phyloP scores from a whole-genome alignment of 2,888 invertebrate genomes.

The Melipona beecheii region DNA sequence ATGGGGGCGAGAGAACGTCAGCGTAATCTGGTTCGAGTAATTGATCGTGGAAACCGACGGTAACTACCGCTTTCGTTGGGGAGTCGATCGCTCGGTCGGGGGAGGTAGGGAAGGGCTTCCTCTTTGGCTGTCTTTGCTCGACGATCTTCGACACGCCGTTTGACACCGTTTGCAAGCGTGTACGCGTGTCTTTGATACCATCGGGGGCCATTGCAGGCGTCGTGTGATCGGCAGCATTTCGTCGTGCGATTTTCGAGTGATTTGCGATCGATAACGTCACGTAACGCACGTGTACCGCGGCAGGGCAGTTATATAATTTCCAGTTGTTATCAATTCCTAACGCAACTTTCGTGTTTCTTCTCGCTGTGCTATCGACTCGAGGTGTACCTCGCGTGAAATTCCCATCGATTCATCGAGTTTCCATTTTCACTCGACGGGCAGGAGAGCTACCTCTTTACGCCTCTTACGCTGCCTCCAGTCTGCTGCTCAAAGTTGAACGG shows the following conservation, averaged over 20 bases:
- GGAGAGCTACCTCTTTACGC: not conserved
- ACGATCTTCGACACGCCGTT: conserved; percentile 1
- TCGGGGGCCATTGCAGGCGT: no score
- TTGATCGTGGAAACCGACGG: conserved; percentile 18
- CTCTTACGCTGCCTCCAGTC: not conserved
- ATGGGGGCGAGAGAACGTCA: conserved; percentile 19
- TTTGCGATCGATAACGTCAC: no score
- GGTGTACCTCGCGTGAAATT: no score
- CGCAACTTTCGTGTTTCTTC: no score
- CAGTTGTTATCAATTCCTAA: no score
- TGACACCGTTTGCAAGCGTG: not conserved
- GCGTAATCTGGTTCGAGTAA: conserved; percentile 45
- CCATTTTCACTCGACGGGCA: not conserved
- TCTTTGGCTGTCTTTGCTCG: not conserved
- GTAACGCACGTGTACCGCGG: no score
- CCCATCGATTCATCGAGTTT: not conserved
- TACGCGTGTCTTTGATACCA: no score
- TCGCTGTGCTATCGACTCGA: no score
- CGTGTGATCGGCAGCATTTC: no score
- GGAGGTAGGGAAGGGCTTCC: not conserved
- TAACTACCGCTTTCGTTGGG: conserved; percentile 29
- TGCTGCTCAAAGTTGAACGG: not conserved
- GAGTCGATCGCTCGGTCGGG: not conserved
- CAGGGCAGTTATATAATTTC: no score
- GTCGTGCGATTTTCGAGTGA: no score